Percentiles rank a stretch among this genome's conserved stretches.
These are phyloP conservation scores for Aphaenogaster rudis DNA, from an alignment of 1,140 invertebrate species.

Conservation along the genomic window DNA sequence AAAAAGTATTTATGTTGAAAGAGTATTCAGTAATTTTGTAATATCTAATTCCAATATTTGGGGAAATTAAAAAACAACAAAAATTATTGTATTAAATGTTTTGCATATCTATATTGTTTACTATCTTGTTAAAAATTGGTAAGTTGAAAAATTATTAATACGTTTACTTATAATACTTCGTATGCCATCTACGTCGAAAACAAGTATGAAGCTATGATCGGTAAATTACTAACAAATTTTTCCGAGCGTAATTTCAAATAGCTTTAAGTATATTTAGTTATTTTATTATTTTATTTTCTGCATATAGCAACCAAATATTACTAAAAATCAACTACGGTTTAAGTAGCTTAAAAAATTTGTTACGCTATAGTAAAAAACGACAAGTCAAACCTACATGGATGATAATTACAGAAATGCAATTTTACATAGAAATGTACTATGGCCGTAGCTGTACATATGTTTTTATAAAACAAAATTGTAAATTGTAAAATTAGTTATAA, in stretches of 20 bases:
- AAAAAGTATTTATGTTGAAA: background rate
- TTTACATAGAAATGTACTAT: background rate
- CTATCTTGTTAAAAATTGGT: background rate
- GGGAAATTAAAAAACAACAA: background rate
- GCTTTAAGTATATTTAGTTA: too few relatives aligned
- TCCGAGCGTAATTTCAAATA: too few relatives aligned
- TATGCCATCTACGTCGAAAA: too few relatives aligned
- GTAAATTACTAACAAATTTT: too few relatives aligned
- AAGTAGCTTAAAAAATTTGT: background rate
- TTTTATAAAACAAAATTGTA: background rate
- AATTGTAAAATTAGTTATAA: constrained; percentile 8
- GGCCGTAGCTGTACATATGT: background rate
- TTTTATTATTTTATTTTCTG: background rate
- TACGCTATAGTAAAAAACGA: background rate
- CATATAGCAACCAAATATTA: background rate
- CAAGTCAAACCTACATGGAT: background rate
- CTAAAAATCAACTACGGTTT: background rate
- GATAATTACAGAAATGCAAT: background rate
- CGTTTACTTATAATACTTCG: too few relatives aligned
- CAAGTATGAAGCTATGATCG: too few relatives aligned
- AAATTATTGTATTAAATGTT: background rate
- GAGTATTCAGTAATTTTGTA: background rate
- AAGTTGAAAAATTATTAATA: background rate
- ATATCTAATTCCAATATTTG: background rate
- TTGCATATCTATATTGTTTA: background rate